A percentile compares a stretch with the other conserved stretches of the same genome.
Conservation (phyloP, 2,888 invertebrate genomes). For the Dioctria rufipes region DNA sequence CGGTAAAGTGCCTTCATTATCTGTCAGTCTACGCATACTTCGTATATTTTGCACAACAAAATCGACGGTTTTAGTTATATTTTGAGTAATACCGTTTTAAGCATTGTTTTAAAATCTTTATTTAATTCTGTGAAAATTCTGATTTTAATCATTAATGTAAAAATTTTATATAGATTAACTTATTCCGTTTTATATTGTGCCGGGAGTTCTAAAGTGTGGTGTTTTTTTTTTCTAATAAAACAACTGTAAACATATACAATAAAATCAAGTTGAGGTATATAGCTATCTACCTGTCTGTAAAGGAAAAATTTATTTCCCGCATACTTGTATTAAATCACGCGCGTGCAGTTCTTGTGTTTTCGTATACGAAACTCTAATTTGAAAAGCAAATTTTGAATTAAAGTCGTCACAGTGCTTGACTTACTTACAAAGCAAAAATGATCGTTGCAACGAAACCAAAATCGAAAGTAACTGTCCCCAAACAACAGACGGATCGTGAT, state of each 20-base stretch:
- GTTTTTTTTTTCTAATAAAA: conserved; percentile 28
- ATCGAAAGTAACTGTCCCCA: conserved; percentile 23
- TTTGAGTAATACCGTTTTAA: no score
- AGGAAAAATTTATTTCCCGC: conserved; percentile 34
- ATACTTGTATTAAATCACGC: conserved; percentile 54
- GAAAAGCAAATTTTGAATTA: background rate
- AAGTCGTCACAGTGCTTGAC: background rate
- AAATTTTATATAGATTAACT: background rate
- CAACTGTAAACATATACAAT: conserved; percentile 15
- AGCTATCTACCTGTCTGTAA: background rate
- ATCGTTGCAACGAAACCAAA: conserved; percentile 17
- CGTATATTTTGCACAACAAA: background rate
- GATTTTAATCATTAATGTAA: no score
- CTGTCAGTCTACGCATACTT: conserved; percentile 9
- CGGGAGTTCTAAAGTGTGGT: conserved; percentile 29
- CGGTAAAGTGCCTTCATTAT: conserved; percentile 17
- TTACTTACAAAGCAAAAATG: conserved; percentile 9
- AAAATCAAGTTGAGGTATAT: background rate
- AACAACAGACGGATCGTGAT: conserved; percentile 6
- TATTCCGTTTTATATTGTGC: conserved; percentile 29
- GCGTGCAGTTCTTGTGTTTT: background rate
- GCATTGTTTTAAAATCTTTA: no score
- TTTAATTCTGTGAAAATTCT: no score
- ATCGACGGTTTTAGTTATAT: no score
- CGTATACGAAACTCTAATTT: background rate